These are phyloP conservation scores for Diaperis boleti DNA, from an alignment of 2,888 invertebrate species.

Conservation along the genomic window DNA sequence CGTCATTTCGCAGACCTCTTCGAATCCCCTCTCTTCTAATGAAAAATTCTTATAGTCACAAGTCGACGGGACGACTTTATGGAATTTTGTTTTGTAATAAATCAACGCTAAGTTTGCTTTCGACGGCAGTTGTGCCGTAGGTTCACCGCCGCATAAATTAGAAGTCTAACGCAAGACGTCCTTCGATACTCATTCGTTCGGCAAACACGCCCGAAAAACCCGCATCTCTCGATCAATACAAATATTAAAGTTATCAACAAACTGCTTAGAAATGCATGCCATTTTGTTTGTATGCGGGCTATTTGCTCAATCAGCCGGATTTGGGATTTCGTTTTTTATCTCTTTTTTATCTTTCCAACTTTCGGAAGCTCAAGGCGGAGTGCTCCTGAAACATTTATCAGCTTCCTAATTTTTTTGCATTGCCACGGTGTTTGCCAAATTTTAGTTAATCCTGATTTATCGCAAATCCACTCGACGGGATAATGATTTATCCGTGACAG, in stretches of 20 bases:
- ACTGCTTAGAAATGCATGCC: conserved; percentile 46
- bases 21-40: not conserved
- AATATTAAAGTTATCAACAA: conserved; percentile 47
- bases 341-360: conserved; percentile 35
- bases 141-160: conserved; percentile 50
- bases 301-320: conserved; percentile 43
- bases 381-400: conserved; percentile 43
- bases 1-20: conserved; percentile 13
- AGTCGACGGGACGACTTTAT: conserved; percentile 42
- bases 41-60: not conserved
- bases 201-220: conserved; percentile 27
- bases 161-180: conserved; percentile 28
- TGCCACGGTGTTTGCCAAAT: conserved; percentile 21
- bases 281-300: conserved; percentile 48
- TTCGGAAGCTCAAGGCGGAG: conserved; percentile 37
- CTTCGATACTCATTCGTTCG: conserved; percentile 16
- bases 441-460: conserved; percentile 33
- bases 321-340: conserved; percentile 39
- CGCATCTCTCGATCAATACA: conserved; percentile 45
- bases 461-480: not conserved
- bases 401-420: conserved; percentile 34
- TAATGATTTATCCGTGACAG: conserved; percentile 4
- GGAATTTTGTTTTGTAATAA: conserved; percentile 45
- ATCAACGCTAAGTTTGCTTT: conserved; percentile 49
- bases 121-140: conserved; percentile 48